Evolutionary conservation across 92 coral and sea anemone species (phyloP).

Genomic region (Meandrina meandrites): DNA sequence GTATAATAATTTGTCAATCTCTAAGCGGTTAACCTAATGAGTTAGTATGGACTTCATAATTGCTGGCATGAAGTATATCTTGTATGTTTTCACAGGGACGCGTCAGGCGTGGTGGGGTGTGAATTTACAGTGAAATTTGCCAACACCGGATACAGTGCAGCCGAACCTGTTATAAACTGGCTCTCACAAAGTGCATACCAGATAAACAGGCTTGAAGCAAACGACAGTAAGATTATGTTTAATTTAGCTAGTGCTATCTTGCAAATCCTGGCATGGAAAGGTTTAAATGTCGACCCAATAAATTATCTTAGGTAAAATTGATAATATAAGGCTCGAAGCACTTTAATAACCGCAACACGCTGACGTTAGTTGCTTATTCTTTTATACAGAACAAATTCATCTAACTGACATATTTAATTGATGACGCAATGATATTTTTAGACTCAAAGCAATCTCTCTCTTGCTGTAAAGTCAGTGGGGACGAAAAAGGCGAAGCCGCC

Average conservation of each 20-base stretch:
- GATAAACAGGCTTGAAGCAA: constrained; percentile 19
- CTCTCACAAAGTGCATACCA: constrained; percentile 10
- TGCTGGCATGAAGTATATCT: background rate
- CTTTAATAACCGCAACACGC: no score
- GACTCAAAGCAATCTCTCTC: no score
- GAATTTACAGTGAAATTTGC: constrained; percentile 9
- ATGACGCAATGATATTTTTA: background rate
- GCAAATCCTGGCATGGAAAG: background rate
- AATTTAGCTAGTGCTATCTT: background rate
- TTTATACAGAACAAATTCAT: background rate
- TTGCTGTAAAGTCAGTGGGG: no score
- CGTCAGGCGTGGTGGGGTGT: constrained; percentile 6
- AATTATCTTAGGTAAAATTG: no score
- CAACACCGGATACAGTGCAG: constrained; percentile 20
- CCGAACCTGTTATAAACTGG: constrained; percentile 26
- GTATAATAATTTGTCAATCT: background rate
- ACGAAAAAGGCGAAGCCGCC: no score
- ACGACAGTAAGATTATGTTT: constrained; percentile 26
- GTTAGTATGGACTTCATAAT: background rate
- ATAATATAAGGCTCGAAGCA: no score
- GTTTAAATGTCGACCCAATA: background rate
- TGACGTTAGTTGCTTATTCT: no score
- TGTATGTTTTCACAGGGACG: background rate
- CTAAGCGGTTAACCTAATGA: background rate
- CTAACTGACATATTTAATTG: background rate